Percentiles rank a stretch among this genome's conserved stretches.
phyloP scores from a whole-genome alignment of 2,888 invertebrate species.

The Scotopteryx bipunctaria region DNA sequence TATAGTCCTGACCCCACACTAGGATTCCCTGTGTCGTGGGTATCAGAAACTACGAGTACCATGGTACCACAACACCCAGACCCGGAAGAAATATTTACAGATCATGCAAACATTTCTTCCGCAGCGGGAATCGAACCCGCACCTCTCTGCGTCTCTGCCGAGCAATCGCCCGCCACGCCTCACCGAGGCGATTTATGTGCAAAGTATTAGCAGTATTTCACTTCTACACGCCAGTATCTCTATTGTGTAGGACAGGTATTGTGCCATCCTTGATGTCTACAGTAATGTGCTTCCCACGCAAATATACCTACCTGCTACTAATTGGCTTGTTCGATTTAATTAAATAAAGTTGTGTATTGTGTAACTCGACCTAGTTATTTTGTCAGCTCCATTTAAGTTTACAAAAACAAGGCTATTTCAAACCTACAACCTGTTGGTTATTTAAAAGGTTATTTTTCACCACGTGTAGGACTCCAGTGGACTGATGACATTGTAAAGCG shows the following conservation, averaged over 20 bases:
- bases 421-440: not conserved
- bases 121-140: too few relatives aligned
- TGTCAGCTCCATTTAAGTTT: conserved; percentile 1
- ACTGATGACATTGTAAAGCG: too few relatives aligned
- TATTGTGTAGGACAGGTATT: conserved; percentile 4
- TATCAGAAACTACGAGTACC: too few relatives aligned
- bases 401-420: not conserved
- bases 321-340: conserved; percentile 8
- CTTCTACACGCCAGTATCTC: not conserved
- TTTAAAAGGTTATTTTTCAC: not conserved
- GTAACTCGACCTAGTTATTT: conserved; percentile 11
- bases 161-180: too few relatives aligned
- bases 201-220: not conserved
- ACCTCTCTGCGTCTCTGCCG: too few relatives aligned
- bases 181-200: too few relatives aligned
- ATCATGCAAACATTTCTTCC: too few relatives aligned
- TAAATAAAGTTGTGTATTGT: conserved; percentile 8
- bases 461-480: not conserved
- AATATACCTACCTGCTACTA: not conserved
- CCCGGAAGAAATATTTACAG: too few relatives aligned
- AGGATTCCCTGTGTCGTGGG: too few relatives aligned
- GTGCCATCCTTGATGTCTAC: conserved; percentile 6
- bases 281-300: conserved; percentile 13
- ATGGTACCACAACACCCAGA: too few relatives aligned
- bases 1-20: too few relatives aligned